Evolutionary conservation across 2,113 vertebrate genomes (phyloP), one percentile per base, ranked within the genome.

Genomic region (Triplophysa rosa): DNA sequence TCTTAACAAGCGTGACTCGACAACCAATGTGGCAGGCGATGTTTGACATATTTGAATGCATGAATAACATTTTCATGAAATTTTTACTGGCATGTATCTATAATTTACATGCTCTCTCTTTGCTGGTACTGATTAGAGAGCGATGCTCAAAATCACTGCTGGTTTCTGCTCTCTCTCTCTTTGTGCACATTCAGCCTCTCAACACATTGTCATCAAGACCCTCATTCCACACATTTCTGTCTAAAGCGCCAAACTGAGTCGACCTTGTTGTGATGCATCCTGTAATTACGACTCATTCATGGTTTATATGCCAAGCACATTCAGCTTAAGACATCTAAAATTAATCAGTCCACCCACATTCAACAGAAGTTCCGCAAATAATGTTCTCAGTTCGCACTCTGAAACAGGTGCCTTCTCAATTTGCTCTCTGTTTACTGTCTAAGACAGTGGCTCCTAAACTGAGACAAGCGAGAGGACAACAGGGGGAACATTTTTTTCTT

Each of bases 41-140:
- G 79, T 83, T 79, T 71, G 78, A 85, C 84, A 83, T 77, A 82
- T 79, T 59, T 83, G 58, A 83, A 81, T 62, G 76, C 76, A 78
- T 81, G 75, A 85, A 83, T 80, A 85, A 78, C 76, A 67, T 81
- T 75, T 83, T 63, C 77, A 83, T 71, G 62, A 83, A 83, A 77
- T 49, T 81, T 82, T 68, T 52, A 67, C 9, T 29, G 24, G 21
- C 10, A 17, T 74, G 54, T 65, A 83, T 82, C 29, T 77, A 86
- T 86, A 81, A 86, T 79, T 83, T 70, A 83, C 75, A 23, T 16
- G 19, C 42, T 54, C 52, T 37, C 29, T 70, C 58, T 79, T 40
- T 73, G 23, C 64, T 63, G 59, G 47, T 40, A 24, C 58, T 83
- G 74, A 78, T 80, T 80, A 85, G 59, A 77, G 26, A 42, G 26